These are phyloP conservation scores for Tenualosa thibaudeaui DNA, from an alignment of 2,797 vertebrate genomes.

Conservation along the genomic window DNA sequence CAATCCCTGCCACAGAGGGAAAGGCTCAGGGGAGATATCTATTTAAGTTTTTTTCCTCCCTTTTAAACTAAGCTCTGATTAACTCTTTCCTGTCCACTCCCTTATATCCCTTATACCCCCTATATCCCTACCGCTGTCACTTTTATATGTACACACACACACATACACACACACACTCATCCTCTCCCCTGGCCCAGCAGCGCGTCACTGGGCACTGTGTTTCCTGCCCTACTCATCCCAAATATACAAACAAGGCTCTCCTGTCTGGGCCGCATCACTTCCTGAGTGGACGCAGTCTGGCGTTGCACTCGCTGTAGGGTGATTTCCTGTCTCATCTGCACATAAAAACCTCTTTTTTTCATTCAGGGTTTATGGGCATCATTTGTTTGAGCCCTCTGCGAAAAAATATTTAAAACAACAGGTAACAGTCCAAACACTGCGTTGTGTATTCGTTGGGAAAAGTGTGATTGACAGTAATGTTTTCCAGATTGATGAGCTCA, in stretches of 20 bases:
- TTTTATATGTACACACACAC: not conserved
- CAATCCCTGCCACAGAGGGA: constrained; percentile 14
- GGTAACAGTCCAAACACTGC: not conserved
- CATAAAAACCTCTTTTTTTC: not conserved
- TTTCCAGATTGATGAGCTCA: not conserved
- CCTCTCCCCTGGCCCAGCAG: constrained; percentile 24
- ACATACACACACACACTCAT: constrained; percentile 31
- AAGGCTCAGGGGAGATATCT: not conserved
- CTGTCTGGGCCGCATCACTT: constrained; percentile 62
- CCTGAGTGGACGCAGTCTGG: constrained; percentile 57
- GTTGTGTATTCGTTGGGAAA: not conserved
- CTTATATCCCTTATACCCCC: not conserved
- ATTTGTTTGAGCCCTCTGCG: not conserved
- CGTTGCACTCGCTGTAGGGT: constrained; percentile 2
- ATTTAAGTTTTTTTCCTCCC: not conserved
- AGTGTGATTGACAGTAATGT: not conserved
- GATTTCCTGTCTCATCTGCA: constrained; percentile 19
- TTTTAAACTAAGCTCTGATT: not conserved
- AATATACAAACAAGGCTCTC: constrained; percentile 63
- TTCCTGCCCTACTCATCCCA: constrained; percentile 63
- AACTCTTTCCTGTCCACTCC: constrained; percentile 4
- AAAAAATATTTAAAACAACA: not conserved
- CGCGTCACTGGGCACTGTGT: constrained; percentile 41
- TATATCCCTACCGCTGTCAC: not conserved
- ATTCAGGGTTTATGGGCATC: not conserved